Base-by-base conservation (phyloP, 2,113 vertebrate genomes). In the Elachura formosa region DNA sequence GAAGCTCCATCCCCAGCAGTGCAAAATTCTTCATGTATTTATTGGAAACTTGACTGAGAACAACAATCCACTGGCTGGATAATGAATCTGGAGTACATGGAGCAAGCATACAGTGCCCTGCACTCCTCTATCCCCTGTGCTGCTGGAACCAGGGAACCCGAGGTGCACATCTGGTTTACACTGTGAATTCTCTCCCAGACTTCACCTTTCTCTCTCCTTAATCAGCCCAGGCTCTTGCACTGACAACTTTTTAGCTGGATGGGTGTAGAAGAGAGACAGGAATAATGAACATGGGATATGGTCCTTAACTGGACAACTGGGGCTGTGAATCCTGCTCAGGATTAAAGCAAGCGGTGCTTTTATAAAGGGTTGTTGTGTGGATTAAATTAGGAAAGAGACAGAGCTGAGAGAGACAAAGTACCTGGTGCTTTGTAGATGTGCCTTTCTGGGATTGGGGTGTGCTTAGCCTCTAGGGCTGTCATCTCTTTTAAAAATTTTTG, bases 101-200 rank as follows among this genome's bases (percentile, higher is more conserved):
- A 71, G 22, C 4, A 8, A 49, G 49, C 31, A 36, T 28, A 29
- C 0, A 0, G 33, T 22, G 55, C 11, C 16, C 41, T 46, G 51
- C 14, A 13, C 29, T 58, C 23, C 25, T 26, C n/a, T 49, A 41
- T 45, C 10, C 24, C 28, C 40, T n/a, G 45, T 3, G 2, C 75
- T 83, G 31, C 45, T 71, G 75, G 24, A 77, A 28, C 16, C 25
- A 33, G 34, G 49, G 38, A 45, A 45, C 0, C 0, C 48, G 45
- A 21, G 7, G 41, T 54, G 52, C 5, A 40, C 15, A 6, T 48
- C 17, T 62, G n/a, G 17, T 8, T 14, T 15, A 9, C 6, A 10
- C 10, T 9, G 19, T 15, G 28, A 31, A 23, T 56, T 69, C 24
- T 41, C 56, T 38, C 21, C 16, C 45, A 61, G 31, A 13, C 14